A percentile compares a stretch with the other conserved stretches of the same genome.
Conservation (phyloP, 1,140 invertebrate species). For the Nephotettix cincticeps region DNA sequence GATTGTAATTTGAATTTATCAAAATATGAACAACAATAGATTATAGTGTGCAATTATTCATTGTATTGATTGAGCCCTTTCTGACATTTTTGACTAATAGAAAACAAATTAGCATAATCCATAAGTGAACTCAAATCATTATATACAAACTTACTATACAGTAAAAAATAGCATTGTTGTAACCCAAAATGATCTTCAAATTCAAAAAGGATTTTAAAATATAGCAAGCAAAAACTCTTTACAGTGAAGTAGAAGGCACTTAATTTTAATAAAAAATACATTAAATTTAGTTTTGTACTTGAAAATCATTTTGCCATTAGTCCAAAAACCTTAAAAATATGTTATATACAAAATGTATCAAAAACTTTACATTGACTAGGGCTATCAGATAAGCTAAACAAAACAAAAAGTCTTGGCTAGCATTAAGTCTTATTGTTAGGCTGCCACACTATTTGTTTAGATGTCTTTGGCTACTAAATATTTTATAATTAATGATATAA, state of each 20-base stretch:
- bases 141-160: conserved; percentile 26
- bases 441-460: background rate
- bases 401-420: background rate
- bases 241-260: too few species aligned
- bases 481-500: too few species aligned
- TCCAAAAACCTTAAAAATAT: conserved; percentile 1
- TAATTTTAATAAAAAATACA: background rate
- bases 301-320: conserved; percentile 6
- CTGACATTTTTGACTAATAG: too few species aligned
- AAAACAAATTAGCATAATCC: too few species aligned
- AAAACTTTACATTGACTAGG: conserved; percentile 19
- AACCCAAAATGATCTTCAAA: conserved; percentile 19
- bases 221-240: too few species aligned
- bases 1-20: too few species aligned
- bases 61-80: too few species aligned
- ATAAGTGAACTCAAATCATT: background rate
- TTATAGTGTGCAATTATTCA: too few species aligned
- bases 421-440: conserved; percentile 16
- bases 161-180: background rate
- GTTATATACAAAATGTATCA: conserved; percentile 18
- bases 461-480: too few species aligned
- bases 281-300: background rate
- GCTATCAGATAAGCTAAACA: conserved; percentile 16
- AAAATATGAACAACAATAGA: too few species aligned
- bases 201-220: background rate